Conservation (phyloP, 2,888 invertebrate genomes). For the Sinodicranocentrus sp. region DNA sequence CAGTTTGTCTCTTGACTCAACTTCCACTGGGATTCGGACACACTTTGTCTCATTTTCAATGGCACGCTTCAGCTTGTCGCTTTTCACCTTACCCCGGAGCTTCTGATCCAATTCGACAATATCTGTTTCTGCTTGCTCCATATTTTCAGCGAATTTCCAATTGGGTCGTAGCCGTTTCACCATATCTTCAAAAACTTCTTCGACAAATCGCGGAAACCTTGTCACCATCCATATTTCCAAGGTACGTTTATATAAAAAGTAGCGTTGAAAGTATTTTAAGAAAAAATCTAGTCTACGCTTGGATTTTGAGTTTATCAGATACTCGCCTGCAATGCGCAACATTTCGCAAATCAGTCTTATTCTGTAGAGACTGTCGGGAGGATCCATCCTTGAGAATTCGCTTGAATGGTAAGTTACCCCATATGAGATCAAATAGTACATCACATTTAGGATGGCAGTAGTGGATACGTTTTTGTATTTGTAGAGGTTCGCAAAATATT, state of each 20-base stretch:
- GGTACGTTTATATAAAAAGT: conserved; percentile 93
- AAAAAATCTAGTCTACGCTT: conserved; percentile 91
- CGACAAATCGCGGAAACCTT: conserved; percentile 91
- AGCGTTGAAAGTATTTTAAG: conserved; percentile 86
- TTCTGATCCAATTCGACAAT: conserved; percentile 86
- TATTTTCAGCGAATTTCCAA: conserved; percentile 85
- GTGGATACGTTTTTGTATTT: conserved; percentile 91
- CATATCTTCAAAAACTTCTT: conserved; percentile 93
- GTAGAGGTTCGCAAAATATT: conserved; percentile 97
- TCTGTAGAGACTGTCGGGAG: conserved; percentile 93
- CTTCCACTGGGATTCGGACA: not conserved
- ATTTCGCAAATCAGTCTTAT: conserved; percentile 92
- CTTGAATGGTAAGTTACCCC: conserved; percentile 86
- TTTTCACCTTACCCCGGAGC: conserved; percentile 63
- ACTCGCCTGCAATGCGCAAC: conserved; percentile 95
- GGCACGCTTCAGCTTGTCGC: not conserved
- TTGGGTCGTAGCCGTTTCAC: conserved; percentile 90
- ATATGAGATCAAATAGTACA: conserved; percentile 93
- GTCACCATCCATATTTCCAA: conserved; percentile 87
- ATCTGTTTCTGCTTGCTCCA: conserved; percentile 91
- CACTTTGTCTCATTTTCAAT: conserved; percentile 9
- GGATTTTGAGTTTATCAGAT: conserved; percentile 94
- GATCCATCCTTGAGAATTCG: conserved; percentile 86
- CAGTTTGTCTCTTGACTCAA: not conserved
- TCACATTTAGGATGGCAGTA: conserved; percentile 61